Percentiles rank a stretch among this genome's conserved stretches.
phyloP scores from a whole-genome alignment of 2,888 invertebrate genomes.

The Laspeyria flexula region DNA sequence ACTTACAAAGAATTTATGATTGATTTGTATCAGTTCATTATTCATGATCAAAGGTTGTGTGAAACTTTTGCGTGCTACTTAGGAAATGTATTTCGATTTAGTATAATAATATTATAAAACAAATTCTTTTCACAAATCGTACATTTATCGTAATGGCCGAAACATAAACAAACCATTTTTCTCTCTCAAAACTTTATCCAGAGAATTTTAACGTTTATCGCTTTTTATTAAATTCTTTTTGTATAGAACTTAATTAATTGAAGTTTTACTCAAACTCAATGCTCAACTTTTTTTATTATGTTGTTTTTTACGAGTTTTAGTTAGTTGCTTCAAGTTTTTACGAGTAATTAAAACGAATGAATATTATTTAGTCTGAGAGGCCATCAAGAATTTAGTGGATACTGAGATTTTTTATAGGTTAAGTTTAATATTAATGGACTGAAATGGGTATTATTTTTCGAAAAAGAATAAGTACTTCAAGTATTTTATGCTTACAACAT shows the following conservation, averaged over 20 bases:
- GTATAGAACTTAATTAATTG: constrained; percentile 39
- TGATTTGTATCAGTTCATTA: too few species aligned
- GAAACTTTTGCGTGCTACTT: not conserved
- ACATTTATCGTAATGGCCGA: not conserved
- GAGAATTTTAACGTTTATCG: constrained; percentile 11
- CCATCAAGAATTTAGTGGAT: constrained; percentile 24
- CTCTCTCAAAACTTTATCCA: constrained; percentile 1
- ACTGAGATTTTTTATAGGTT: constrained; percentile 17
- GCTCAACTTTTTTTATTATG: constrained; percentile 31
- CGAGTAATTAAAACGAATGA: constrained; percentile 48
- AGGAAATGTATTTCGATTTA: too few species aligned
- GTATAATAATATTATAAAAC: too few species aligned
- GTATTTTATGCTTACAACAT: not conserved
- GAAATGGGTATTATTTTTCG: constrained; percentile 6
- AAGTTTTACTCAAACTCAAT: constrained; percentile 35
- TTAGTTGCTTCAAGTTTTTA: constrained; percentile 38
- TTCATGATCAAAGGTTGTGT: too few species aligned
- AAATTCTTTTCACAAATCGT: not conserved
- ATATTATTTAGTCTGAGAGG: constrained; percentile 28
- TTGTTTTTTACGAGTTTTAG: constrained; percentile 42
- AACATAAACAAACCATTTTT: constrained; percentile 7
- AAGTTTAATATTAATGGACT: constrained; percentile 28
- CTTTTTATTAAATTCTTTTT: constrained; percentile 28
- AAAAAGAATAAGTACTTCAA: not conserved
- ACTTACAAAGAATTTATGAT: too few species aligned